phyloP scores from a whole-genome alignment of 2,113 vertebrate genomes.

The Antechinus stuartii region DNA sequence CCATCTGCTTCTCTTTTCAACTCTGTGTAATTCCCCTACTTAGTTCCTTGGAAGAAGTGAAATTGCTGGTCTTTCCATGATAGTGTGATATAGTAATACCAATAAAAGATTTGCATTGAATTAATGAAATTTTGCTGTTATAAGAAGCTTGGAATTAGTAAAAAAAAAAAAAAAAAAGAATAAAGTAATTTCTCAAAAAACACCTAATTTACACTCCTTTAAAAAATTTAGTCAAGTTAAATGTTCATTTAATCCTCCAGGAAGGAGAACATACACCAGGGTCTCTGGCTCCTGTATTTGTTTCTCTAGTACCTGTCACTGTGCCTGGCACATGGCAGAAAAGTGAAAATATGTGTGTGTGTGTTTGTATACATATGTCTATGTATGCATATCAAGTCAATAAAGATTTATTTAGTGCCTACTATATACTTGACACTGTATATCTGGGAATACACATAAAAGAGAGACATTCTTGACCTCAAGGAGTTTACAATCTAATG shows the following conservation, averaged over 20 bases:
- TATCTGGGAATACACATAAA: background rate
- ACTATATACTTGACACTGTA: background rate
- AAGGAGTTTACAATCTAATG: background rate
- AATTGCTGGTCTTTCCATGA: background rate
- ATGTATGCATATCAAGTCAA: background rate
- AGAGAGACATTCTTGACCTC: background rate
- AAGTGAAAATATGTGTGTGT: background rate
- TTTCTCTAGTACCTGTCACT: background rate
- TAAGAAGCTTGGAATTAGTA: background rate
- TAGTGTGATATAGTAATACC: background rate
- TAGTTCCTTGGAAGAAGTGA: background rate
- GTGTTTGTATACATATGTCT: too few relatives aligned
- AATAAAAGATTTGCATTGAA: background rate
- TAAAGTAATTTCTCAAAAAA: background rate
- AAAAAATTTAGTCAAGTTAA: background rate
- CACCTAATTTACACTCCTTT: background rate
- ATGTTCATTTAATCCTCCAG: too few relatives aligned
- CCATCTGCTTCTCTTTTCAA: background rate
- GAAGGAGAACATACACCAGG: too few relatives aligned
- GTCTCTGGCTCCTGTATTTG: background rate
- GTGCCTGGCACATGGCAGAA: background rate
- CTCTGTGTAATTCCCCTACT: background rate
- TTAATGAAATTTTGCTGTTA: background rate
- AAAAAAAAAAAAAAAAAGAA: background rate
- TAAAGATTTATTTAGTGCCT: background rate